Evolutionary conservation across 1,140 invertebrate species (phyloP), one percentile per base, ranked within the genome.

Genomic region (Calycopis cecrops): DNA sequence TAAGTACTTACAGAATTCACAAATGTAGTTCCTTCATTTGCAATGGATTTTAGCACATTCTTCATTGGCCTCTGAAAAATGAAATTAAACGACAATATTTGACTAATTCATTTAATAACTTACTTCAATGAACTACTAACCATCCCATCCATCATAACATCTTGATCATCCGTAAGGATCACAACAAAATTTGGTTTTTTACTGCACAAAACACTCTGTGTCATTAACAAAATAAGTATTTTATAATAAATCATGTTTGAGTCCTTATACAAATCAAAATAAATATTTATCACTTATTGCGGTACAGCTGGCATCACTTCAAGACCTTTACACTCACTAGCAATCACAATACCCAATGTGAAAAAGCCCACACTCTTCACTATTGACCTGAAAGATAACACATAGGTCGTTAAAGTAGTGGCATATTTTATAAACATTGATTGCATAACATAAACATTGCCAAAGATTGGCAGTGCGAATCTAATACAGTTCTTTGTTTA

Each of bases 101-200:
- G 58, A 69, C 61, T 71, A 71, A 65, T 55, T 60, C 66, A 77
- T 80, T 84, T 80, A 80, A 76, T 81, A 61, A 65, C 48, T 55
- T 53, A 57, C 53, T 63, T 54, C 21, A 57, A 49, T 63, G 50
- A 51, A 60, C 62, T 81, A 90, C 90, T 89, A 89, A 94, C 92
- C 90, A 95, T 91, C 34, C 94, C 92, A 83, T 92, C 92, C 34
- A 97, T 83, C 49, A 91, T 82, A 1, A 91, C 83, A 89, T 97
- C 96, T 79, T 96, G 94, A 88, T 97, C 96, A 83, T 97, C 96
- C 10, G 94, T 95, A 49, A 97, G 62, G 47, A 97, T 90, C 37
- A 97, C 73, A 35, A 97, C 88, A 63, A 97, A 93, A 81, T 97
- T 97, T 35, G 93, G 90, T 71, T 64, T 77, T 18, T 59, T 71